Evolutionary conservation across 2,113 vertebrate species (phyloP).

Genomic region (Ctenomys sociabilis): DNA sequence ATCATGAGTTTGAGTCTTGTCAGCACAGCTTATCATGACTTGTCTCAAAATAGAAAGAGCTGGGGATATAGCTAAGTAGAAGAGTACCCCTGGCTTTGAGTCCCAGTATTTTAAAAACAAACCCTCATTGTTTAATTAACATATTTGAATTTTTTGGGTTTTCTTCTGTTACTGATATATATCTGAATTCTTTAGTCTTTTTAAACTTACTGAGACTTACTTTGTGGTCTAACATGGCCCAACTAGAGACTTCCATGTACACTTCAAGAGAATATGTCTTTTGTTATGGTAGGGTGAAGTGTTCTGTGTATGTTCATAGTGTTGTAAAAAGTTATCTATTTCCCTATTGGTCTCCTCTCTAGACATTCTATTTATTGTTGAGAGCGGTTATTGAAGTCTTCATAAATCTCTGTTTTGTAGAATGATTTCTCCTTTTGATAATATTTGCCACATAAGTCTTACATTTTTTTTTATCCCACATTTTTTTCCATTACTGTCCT

Average conservation of each 20-base stretch:
- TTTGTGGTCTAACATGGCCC: not conserved
- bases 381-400: not conserved
- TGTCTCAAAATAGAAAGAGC: not conserved
- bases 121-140: not conserved
- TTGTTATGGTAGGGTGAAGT: not conserved
- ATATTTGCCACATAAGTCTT: not conserved
- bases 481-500: not conserved
- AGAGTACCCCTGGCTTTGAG: not conserved
- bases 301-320: not conserved
- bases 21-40: not conserved
- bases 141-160: conserved; percentile 13
- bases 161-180: conserved; percentile 12
- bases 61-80: not conserved
- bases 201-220: not conserved
- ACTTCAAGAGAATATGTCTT: not conserved
- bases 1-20: not conserved
- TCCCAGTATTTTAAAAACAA: not conserved
- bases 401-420: not conserved
- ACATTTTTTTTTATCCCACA: not conserved
- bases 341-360: not conserved
- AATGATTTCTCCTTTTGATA: not conserved
- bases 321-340: not conserved
- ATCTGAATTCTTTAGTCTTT: conserved; percentile 8
- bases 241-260: not conserved
- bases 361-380: not conserved